Evolutionary conservation across 2,888 invertebrate genomes (phyloP).

Genomic region (Blomia tropicalis): DNA sequence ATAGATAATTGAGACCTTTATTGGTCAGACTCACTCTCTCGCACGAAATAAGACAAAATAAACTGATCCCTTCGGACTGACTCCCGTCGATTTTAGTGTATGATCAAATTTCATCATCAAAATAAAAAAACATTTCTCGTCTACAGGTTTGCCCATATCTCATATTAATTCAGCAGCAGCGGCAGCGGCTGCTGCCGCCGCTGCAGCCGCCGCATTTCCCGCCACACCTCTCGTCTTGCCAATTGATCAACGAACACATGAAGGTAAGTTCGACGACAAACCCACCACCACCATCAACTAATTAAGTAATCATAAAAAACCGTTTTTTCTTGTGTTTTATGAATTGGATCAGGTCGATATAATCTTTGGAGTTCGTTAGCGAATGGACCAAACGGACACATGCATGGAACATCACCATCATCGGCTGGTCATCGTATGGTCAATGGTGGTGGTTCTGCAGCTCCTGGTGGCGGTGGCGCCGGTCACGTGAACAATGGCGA

Average conservation of each 20-base stretch:
- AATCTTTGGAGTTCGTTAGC: constrained; percentile 4
- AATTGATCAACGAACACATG: constrained; percentile 44
- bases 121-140: too few relatives aligned
- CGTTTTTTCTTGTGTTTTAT: too few relatives aligned
- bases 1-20: too few relatives aligned
- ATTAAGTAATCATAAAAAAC: constrained; percentile 10
- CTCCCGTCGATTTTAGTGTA: too few relatives aligned
- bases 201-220: constrained; percentile 41
- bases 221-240: constrained; percentile 45
- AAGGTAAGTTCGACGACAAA: constrained; percentile 36
- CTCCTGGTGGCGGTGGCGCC: background rate
- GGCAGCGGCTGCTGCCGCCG: constrained; percentile 15
- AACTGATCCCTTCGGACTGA: too few relatives aligned
- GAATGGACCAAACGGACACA: background rate
- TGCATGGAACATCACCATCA: background rate
- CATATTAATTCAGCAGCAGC: constrained; percentile 17
- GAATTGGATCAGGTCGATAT: constrained; percentile 4
- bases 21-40: background rate
- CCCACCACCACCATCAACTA: too few relatives aligned
- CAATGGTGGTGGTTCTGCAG: background rate
- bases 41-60: too few relatives aligned
- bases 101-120: too few relatives aligned
- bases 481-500: constrained; percentile 14
- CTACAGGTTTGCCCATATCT: constrained; percentile 19
- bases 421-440: background rate